These are phyloP conservation scores for Epistrophe eligans DNA, from an alignment of 2,888 invertebrate species.

Conservation along the genomic window DNA sequence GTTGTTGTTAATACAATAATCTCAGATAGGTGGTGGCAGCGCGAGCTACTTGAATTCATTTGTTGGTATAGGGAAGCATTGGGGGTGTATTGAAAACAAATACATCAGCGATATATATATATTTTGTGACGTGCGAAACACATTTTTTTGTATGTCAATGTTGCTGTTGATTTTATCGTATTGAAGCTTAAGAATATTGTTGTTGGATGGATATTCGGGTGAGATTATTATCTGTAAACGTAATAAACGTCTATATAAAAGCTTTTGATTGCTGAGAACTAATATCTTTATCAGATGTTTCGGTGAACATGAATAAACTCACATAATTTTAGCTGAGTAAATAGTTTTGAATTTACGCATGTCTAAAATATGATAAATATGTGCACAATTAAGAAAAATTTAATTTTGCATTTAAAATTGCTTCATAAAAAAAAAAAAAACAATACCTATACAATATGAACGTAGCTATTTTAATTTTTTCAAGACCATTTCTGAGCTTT, in stretches of 20 bases:
- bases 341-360: neutral
- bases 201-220: conserved; percentile 40
- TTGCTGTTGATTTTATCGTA: conserved; percentile 38
- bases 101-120: conserved; percentile 34
- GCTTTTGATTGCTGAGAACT: conserved; percentile 9
- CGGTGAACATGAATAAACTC: conserved; percentile 21
- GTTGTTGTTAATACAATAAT: conserved; percentile 25
- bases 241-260: conserved; percentile 4
- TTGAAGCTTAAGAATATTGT: conserved; percentile 6
- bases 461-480: no score
- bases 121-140: conserved; percentile 44
- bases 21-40: conserved; percentile 23
- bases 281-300: neutral
- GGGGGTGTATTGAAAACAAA: conserved; percentile 43
- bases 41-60: conserved; percentile 31
- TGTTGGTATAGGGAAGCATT: conserved; percentile 15
- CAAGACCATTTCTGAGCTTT: no score
- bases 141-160: conserved; percentile 60
- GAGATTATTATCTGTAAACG: conserved; percentile 29
- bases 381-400: neutral
- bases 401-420: neutral
- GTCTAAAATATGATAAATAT: neutral
- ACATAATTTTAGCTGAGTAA: neutral
- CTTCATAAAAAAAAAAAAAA: no score
- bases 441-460: no score